Base-by-base conservation (phyloP, 2,888 invertebrate species). In the Carcina quercana region DNA sequence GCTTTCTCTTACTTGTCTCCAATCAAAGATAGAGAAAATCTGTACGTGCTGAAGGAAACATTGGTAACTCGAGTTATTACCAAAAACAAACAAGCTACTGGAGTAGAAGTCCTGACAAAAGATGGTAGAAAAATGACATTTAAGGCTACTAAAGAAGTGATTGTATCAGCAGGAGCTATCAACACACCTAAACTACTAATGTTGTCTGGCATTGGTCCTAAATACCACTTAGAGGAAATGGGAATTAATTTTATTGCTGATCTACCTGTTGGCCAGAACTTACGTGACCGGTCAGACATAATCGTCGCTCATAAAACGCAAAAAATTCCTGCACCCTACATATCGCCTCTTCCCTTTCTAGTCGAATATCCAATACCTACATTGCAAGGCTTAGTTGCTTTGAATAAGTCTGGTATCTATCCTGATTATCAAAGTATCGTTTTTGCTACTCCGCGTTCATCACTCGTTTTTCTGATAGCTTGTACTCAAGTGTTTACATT, bases 331-430 rank as follows among this genome's bases (percentile, higher is more conserved):
- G 40, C 47, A 2, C 43, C 47, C 1, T 39, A 41, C 10, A 11
- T 10, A 11, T 11, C 24, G 6, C 2, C 11, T 12, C 3, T 11
- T 11, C 24, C 24, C 6, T 2, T 45, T 83, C 12, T 74, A 80
- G 17, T 6, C 11, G 3, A 11, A n/a, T 24, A 11, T 7, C 11
- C 37, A 2, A 22, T 35, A 5, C 37, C 40, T 6, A 26, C 39
- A 2, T 47, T 59, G 3, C 28, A 45, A 15, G 64, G 59, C 1
- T 51, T 59, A 57, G 22, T 89, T 87, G 4, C 89, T 86, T 14
- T 79, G 86, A 34, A 91, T 87, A 48, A 85, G 86, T 32, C 61
- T 34, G 80, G 86, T 5, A 62, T 71, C 24, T 54, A 76, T 8
- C 68, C 82, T 32, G 65, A 76, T 34, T 80, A 74, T 47, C 47